Evolutionary conservation across 2,113 vertebrate genomes (phyloP), one percentile per base, ranked within the genome.

Genomic region (Murina feae): DNA sequence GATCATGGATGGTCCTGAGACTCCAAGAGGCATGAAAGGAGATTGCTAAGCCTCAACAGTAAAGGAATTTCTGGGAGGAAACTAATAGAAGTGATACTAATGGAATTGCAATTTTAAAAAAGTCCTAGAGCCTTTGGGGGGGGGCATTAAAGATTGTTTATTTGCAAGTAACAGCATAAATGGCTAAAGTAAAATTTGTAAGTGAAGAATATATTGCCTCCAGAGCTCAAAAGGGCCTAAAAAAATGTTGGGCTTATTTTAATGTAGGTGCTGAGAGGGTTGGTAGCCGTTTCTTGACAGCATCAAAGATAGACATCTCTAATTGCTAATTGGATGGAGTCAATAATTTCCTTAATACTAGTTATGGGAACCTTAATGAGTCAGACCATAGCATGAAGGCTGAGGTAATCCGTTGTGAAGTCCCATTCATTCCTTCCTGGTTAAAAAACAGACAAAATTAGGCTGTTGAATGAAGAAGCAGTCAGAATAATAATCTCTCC

Each of bases 161-260:
- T 94, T 66, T 94, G 21, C 51, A 91, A 82, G 28, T 47, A 93
- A 66, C 51, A 9, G 47, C 6, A 69, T 85, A 91, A 93, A 82
- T 78, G 18, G 17, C 49, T 66, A 66, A 85, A 75, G 42, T 47
- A 75, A 72, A 72, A 75, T 49, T 75, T 49, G 4, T 49, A 75
- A 75, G 13, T 74, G 72, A 75, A 17, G 16, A 75, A 75, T 49
- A 75, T 47, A 42, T 75, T 49, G 28, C 72, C 44, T 75, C 72
- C 72, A 75, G 44, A 49, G 49, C 72, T 49, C 28, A 75, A 75
- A 74, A 32, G 42, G 72, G 16, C 44, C 44, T 75, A 49, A 86
- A 91, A 91, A 92, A 16, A 39, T 79, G 30, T 55, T 86, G 4
- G 28, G 28, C 44, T 75, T 75, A 28, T 75, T 32, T 49, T 32